Percentiles rank a stretch among this genome's conserved stretches.
phyloP scores from a whole-genome alignment of 2,888 invertebrate species.

The Sminthurinus aureus region DNA sequence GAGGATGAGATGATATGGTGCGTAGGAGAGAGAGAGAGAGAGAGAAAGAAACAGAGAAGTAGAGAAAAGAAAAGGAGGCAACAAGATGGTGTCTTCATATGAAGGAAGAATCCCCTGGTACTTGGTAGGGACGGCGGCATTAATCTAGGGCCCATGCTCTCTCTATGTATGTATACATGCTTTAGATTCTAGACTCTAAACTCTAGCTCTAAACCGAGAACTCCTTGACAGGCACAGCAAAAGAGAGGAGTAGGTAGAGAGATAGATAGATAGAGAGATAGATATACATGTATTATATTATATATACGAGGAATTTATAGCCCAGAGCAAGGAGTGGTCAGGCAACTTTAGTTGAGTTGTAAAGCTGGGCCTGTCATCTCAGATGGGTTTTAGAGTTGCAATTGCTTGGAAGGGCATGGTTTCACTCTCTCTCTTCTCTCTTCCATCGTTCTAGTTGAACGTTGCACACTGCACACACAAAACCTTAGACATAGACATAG shows the following conservation, averaged over 20 bases:
- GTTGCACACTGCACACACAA: neutral
- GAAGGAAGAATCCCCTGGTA: constrained; percentile 14
- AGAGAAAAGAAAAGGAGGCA: constrained; percentile 29
- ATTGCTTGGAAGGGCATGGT: constrained; percentile 57
- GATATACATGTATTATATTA: too few relatives aligned
- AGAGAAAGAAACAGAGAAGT: constrained; percentile 25
- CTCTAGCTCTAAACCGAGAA: too few relatives aligned
- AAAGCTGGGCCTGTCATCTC: constrained; percentile 60
- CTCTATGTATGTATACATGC: too few relatives aligned
- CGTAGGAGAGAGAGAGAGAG: constrained; percentile 38
- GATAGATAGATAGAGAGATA: constrained; percentile 18
- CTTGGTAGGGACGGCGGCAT: constrained; percentile 38
- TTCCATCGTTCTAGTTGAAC: constrained; percentile 9
- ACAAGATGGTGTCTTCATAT: constrained; percentile 40
- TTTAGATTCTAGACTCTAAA: too few relatives aligned
- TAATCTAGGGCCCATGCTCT: constrained; percentile 35
- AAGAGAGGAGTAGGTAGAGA: neutral
- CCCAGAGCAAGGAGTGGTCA: constrained; percentile 60
- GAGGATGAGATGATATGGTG: constrained; percentile 41
- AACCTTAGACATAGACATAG: neutral
- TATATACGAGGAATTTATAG: constrained; percentile 58
- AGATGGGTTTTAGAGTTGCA: constrained; percentile 59
- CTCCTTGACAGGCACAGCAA: constrained; percentile 31
- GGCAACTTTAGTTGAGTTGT: constrained; percentile 61
- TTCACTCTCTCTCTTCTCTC: constrained; percentile 28